Base-by-base conservation (phyloP, 2,888 invertebrate genomes). In the Scrobipalpa costella region DNA sequence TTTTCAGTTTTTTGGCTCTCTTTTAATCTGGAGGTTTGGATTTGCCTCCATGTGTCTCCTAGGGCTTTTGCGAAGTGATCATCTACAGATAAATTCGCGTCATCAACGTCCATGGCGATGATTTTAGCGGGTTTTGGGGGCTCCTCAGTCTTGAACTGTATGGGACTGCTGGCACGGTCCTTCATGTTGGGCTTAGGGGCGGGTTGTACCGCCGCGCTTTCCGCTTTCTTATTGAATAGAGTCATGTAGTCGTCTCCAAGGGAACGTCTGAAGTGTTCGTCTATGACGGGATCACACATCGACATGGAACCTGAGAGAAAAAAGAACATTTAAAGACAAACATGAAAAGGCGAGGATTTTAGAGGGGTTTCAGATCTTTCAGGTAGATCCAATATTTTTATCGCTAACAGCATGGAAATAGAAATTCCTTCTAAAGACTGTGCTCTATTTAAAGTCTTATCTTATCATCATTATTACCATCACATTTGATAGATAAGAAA, bases 221-320 rank as follows among this genome's bases (percentile, higher is more conserved):
- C 89, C 38, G 82, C 71, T 78, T 92, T 93, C 74, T 93, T 94
- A 73, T 93, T 93, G 81, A 95, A 95, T 59, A 96, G 86, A 66
- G 93, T 93, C 85, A 94, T 93, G 88, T 96, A 96, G 81, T 96
- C 94, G 72, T 95, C 94, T 64, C 98, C 98, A 68, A 98, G 92
- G 0, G 98, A 98, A 67, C 98, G 94, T 64, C 98, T 93, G 89
- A 98, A 98, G 88, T 98, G 98, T 82, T 98, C 98, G 87, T 98
- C 98, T 77, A 98, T 98, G 63, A 96, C 97, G 11, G 97, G 96
- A 85, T 98, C 98, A 86, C 96, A 96, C 93, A 95, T 94, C 13
- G 95, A 94, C 81, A 94, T 93, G 47, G 94, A 93, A 76, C 95
- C 95, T 95, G 86, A 36, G 78, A 80, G 63, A 50, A 57, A 52